Evolutionary conservation across 2,797 vertebrate genomes (phyloP).

Genomic region (Bucorvus abyssinicus): DNA sequence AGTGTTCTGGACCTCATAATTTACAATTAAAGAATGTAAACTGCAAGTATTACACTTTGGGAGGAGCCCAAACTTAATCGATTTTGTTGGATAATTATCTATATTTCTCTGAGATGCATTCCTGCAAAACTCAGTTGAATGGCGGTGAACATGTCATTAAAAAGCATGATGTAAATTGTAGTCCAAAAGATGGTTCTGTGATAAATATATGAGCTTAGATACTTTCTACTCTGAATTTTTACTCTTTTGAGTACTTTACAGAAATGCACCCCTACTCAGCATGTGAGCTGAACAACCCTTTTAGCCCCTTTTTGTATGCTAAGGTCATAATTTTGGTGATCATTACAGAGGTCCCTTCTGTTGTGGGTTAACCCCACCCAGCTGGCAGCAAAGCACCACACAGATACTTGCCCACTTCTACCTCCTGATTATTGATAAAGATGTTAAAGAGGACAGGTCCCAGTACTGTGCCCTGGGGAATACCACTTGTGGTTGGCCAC

Average conservation of each 20-base stretch:
- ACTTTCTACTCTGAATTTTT: background rate
- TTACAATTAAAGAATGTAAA: background rate
- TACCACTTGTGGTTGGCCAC: no score
- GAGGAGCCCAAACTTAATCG: background rate
- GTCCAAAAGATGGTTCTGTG: background rate
- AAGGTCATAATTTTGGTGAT: background rate
- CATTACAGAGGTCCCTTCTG: background rate
- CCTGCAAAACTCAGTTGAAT: background rate
- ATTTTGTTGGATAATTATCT: background rate
- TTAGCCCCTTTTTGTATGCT: background rate
- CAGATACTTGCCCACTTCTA: no score
- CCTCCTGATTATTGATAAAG: no score
- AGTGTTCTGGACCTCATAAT: background rate
- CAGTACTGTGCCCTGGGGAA: no score
- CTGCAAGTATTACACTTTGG: background rate
- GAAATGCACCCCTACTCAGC: background rate
- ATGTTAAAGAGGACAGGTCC: no score
- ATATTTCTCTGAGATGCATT: background rate
- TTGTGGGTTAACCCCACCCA: no score
- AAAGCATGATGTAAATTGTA: background rate
- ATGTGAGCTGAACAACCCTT: background rate
- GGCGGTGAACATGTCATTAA: background rate
- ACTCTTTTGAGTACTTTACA: background rate
- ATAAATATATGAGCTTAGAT: background rate
- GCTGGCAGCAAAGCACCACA: no score